Percentiles rank a stretch among this genome's conserved stretches.
phyloP scores from a whole-genome alignment of 64 coral and sea anemone species.

The Montipora efflorescens region DNA sequence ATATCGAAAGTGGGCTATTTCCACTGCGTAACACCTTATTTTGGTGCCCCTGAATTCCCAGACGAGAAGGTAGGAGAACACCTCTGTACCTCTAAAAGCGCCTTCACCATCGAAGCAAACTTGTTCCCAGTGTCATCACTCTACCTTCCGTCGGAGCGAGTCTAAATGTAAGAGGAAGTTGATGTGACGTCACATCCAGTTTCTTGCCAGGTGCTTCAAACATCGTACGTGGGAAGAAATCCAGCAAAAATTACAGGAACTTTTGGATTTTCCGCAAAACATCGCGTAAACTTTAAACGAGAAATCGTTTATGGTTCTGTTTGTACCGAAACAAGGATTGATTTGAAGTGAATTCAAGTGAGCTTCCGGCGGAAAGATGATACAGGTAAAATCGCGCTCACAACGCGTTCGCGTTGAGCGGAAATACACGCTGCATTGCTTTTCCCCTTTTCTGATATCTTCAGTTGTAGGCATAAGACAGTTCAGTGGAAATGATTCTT shows the following conservation, averaged over 20 bases:
- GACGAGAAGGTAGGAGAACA: too few species aligned
- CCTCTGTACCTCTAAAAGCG: too few species aligned
- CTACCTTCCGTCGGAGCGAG: not conserved
- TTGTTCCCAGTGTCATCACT: not conserved
- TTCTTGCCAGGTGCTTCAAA: slow-evolving; percentile 82
- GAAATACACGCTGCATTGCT: slow-evolving; percentile 3
- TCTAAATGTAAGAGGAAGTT: slow-evolving; percentile 73
- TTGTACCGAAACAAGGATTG: slow-evolving; percentile 5
- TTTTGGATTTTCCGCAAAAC: not conserved
- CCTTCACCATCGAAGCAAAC: too few species aligned
- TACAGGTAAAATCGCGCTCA: slow-evolving; percentile 61
- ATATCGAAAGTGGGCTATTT: too few species aligned
- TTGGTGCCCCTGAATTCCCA: too few species aligned
- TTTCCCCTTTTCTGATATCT: not conserved
- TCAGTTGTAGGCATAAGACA: not conserved
- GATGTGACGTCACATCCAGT: slow-evolving; percentile 93
- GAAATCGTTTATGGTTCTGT: not conserved
- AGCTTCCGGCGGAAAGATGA: slow-evolving; percentile 95
- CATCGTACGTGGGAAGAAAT: slow-evolving; percentile 37
- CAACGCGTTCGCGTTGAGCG: slow-evolving; percentile 54
- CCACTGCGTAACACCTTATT: too few species aligned
- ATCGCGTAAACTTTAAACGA: not conserved
- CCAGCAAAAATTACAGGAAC: slow-evolving; percentile 15
- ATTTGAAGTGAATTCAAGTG: slow-evolving; percentile 34
- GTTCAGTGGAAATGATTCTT: not conserved